These are phyloP conservation scores for Odontomyia ornata DNA, from an alignment of 2,888 invertebrate genomes.

Conservation along the genomic window DNA sequence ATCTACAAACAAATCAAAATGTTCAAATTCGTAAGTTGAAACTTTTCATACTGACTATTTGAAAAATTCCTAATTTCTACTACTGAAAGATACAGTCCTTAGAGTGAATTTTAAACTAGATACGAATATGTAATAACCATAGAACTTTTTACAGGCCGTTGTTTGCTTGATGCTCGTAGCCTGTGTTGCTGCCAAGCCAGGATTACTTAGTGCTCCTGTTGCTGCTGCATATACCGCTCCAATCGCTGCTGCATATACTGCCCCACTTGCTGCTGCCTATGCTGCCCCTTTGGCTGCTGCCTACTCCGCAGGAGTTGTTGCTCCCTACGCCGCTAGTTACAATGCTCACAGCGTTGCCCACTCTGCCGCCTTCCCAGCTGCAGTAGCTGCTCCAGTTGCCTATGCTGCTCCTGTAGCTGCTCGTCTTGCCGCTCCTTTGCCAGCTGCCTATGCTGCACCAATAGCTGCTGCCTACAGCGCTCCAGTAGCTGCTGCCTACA, in stretches of 20 bases:
- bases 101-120: too few relatives aligned
- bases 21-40: conserved; percentile 60
- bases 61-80: too few relatives aligned
- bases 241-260: conserved; percentile 52
- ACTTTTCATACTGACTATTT: conserved; percentile 38
- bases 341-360: conserved; percentile 53
- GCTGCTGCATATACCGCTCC: conserved; percentile 48
- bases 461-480: conserved; percentile 49
- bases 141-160: conserved; percentile 51
- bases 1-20: conserved; percentile 52
- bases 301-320: conserved; percentile 54
- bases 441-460: conserved; percentile 57
- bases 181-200: conserved; percentile 59
- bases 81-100: too few relatives aligned
- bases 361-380: too few relatives aligned
- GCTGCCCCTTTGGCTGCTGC: conserved; percentile 56
- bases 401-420: too few relatives aligned
- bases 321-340: conserved; percentile 53
- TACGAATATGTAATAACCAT: too few relatives aligned
- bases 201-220: conserved; percentile 61
- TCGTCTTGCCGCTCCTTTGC: conserved; percentile 60
- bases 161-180: conserved; percentile 53
- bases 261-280: conserved; percentile 51
- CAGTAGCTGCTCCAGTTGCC: too few relatives aligned
- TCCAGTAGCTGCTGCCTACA: conserved; percentile 58